Evolutionary conservation across 92 coral and sea anemone genomes (phyloP).

Genomic region (Scolanthus callimorphus): DNA sequence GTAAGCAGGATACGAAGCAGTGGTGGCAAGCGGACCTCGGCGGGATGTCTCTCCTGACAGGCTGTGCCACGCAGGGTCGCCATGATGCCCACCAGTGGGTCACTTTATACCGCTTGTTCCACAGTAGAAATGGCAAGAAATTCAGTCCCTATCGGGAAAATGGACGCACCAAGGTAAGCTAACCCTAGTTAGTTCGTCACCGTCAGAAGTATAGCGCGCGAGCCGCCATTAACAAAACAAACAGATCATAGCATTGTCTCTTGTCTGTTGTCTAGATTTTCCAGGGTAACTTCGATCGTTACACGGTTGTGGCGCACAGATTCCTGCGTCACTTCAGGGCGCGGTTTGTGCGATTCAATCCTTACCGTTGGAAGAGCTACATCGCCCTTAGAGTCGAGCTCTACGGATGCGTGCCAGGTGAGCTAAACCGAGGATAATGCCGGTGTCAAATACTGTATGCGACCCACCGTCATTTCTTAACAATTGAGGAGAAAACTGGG

Average conservation of each 20-base stretch:
- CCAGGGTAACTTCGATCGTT: constrained; percentile 85
- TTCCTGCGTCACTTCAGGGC: constrained; percentile 73
- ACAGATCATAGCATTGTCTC: too few species aligned
- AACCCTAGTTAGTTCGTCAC: too few species aligned
- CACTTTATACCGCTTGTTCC: constrained; percentile 40
- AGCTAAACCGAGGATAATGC: too few species aligned
- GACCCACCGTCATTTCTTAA: too few species aligned
- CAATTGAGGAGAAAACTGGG: too few species aligned
- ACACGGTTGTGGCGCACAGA: constrained; percentile 77
- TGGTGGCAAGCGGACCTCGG: constrained; percentile 88
- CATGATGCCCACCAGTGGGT: constrained; percentile 84
- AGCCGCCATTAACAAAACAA: too few species aligned
- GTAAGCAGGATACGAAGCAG: constrained; percentile 52
- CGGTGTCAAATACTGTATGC: too few species aligned
- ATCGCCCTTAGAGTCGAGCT: constrained; percentile 77
- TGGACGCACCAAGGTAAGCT: constrained; percentile 73
- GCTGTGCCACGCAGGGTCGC: constrained; percentile 90
- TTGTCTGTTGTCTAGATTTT: too few species aligned
- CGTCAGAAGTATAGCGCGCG: too few species aligned
- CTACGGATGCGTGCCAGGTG: constrained; percentile 83
- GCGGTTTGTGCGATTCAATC: constrained; percentile 72
- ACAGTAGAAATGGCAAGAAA: constrained; percentile 57
- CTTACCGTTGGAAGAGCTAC: constrained; percentile 61
- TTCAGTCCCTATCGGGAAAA: constrained; percentile 64
- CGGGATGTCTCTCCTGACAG: constrained; percentile 46